Evolutionary conservation across 2,888 invertebrate species (phyloP).

Genomic region (Stramonita haemastoma): DNA sequence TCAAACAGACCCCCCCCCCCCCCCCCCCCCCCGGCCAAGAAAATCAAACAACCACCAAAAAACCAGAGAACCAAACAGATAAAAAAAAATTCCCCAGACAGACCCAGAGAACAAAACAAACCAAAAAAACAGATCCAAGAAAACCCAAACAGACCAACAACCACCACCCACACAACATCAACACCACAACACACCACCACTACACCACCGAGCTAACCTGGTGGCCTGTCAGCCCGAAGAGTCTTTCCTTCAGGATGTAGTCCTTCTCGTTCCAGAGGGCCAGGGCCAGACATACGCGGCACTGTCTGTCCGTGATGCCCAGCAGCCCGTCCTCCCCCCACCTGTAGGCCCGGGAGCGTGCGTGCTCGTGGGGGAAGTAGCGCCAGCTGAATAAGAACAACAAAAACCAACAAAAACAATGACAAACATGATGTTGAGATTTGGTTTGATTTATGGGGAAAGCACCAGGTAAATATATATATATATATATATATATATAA

Average conservation of each 20-base stretch:
- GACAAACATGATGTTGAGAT: too few species aligned
- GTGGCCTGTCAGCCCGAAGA: conserved; percentile 74
- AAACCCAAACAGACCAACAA: not conserved
- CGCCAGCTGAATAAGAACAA: conserved; percentile 66
- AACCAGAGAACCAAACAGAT: not conserved
- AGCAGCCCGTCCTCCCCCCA: conserved; percentile 75
- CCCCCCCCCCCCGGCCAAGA: too few species aligned
- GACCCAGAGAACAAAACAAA: not conserved
- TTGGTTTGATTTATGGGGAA: too few species aligned
- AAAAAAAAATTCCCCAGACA: too few species aligned
- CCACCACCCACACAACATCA: not conserved
- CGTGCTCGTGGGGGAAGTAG: conserved; percentile 67
- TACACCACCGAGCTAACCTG: conserved; percentile 58
- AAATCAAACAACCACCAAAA: not conserved
- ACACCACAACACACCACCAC: too few species aligned
- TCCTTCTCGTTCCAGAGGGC: conserved; percentile 75
- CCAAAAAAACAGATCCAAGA: not conserved
- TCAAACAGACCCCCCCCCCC: too few species aligned
- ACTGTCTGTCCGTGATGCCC: conserved; percentile 70
- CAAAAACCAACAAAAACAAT: too few species aligned
- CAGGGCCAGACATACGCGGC: conserved; percentile 68
- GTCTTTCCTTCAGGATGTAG: conserved; percentile 72
- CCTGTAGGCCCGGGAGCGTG: conserved; percentile 68
- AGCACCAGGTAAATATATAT: too few species aligned
- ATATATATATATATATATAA: too few species aligned